Conservation (phyloP, 2,113 vertebrate species). For the Ariopsis seemanni region DNA sequence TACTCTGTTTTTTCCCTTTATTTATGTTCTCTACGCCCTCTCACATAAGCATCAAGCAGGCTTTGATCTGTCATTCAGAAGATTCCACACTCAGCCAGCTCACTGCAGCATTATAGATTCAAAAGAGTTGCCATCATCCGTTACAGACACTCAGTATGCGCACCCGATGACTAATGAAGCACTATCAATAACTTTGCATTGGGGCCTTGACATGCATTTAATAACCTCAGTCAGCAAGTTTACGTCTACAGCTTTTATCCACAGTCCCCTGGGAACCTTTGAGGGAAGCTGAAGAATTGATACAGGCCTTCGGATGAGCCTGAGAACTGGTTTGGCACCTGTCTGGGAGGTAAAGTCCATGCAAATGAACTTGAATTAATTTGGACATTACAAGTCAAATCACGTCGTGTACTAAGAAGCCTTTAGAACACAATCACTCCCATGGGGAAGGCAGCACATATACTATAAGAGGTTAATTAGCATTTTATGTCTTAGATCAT, state of each 20-base stretch:
- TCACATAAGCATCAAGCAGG: conserved; percentile 12
- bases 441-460: conserved; percentile 21
- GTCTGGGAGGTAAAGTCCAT: conserved; percentile 39
- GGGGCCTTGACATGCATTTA: conserved; percentile 41
- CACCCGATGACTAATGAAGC: conserved; percentile 49
- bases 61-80: conserved; percentile 34
- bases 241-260: conserved; percentile 36
- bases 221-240: conserved; percentile 51
- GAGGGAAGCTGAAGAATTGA: conserved; percentile 24
- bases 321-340: conserved; percentile 41
- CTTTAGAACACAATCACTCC: conserved; percentile 46
- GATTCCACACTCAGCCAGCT: conserved; percentile 16
- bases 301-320: conserved; percentile 18
- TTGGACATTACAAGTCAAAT: conserved; percentile 40
- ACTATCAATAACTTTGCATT: conserved; percentile 47
- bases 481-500: conserved; percentile 34
- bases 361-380: conserved; percentile 49
- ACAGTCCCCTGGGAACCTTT: conserved; percentile 18
- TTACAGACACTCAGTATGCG: conserved; percentile 43
- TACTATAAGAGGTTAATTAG: conserved; percentile 25
- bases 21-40: neutral
- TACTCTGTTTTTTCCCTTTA: neutral
- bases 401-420: conserved; percentile 39
- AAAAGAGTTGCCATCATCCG: conserved; percentile 14
- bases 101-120: conserved; percentile 42